These are phyloP conservation scores for Mustela lutreola DNA, from an alignment of 2,113 vertebrate genomes.

Conservation along the genomic window DNA sequence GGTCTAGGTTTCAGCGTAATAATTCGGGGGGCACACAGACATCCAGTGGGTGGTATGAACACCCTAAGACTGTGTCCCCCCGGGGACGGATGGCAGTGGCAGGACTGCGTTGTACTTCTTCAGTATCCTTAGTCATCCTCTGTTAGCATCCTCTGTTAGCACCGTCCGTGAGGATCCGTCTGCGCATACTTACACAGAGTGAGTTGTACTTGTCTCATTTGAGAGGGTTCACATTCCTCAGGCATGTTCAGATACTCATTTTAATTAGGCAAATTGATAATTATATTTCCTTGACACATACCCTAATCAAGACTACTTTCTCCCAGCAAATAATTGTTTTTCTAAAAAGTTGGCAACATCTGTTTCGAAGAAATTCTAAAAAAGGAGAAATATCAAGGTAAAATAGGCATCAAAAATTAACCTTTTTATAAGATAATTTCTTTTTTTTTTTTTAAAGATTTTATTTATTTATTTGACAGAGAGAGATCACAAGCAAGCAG, in stretches of 20 bases:
- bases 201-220: background rate
- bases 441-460: too few species aligned
- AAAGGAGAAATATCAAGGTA: conserved; percentile 38
- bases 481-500: too few species aligned
- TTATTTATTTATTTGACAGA: too few species aligned
- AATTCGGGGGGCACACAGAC: background rate
- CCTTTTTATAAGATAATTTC: background rate
- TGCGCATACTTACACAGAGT: conserved; percentile 27
- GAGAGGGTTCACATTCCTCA: conserved; percentile 57
- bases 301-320: conserved; percentile 81
- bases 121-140: background rate
- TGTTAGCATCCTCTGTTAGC: conserved; percentile 31
- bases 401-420: background rate
- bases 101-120: background rate
- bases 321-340: conserved; percentile 78
- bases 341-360: conserved; percentile 73
- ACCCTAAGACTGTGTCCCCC: background rate
- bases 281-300: conserved; percentile 82
- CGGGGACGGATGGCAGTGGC: background rate
- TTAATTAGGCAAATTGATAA: conserved; percentile 83
- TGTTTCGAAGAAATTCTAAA: conserved; percentile 53
- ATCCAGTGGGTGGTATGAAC: background rate
- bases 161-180: background rate
- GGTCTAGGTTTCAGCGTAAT: background rate
- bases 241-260: conserved; percentile 66